Evolutionary conservation across 1,140 invertebrate species (phyloP).

Genomic region (Venturia canescens): DNA sequence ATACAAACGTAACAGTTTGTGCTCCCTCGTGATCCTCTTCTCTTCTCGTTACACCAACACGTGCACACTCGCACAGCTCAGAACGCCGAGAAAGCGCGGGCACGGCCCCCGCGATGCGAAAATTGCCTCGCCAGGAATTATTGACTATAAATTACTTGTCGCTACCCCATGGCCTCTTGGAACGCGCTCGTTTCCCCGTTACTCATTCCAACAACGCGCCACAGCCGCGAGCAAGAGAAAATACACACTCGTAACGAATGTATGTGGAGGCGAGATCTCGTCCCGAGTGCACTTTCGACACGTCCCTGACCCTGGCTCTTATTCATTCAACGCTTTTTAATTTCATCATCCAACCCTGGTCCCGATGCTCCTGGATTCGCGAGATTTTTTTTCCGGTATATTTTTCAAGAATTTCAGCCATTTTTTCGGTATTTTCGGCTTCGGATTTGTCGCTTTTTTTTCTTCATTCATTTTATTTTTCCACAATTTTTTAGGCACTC

Average conservation of each 20-base stretch:
- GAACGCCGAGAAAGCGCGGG: constrained; percentile 59
- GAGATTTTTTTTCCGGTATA: too few species aligned
- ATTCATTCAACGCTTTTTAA: too few species aligned
- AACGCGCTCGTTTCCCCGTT: constrained; percentile 60
- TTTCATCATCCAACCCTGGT: too few species aligned
- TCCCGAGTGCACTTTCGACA: constrained; percentile 38
- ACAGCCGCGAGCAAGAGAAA: constrained; percentile 9
- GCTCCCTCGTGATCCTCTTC: constrained; percentile 44
- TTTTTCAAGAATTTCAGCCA: too few species aligned
- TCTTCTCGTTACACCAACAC: constrained; percentile 16
- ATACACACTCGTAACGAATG: not conserved
- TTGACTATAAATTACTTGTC: constrained; percentile 72
- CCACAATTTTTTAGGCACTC: too few species aligned
- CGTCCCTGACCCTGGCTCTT: too few species aligned
- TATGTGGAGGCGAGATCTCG: constrained; percentile 38
- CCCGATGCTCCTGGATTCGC: too few species aligned
- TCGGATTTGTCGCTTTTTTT: too few species aligned
- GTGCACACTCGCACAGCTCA: not conserved
- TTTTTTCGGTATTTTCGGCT: too few species aligned
- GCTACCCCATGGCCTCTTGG: constrained; percentile 54
- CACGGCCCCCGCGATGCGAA: constrained; percentile 65
- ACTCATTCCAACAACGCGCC: constrained; percentile 66
- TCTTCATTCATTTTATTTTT: too few species aligned
- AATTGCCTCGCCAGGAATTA: constrained; percentile 71
- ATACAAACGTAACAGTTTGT: constrained; percentile 7